Evolutionary conservation across 2,888 invertebrate genomes (phyloP).

Genomic region (Cremastobaeus sp.): DNA sequence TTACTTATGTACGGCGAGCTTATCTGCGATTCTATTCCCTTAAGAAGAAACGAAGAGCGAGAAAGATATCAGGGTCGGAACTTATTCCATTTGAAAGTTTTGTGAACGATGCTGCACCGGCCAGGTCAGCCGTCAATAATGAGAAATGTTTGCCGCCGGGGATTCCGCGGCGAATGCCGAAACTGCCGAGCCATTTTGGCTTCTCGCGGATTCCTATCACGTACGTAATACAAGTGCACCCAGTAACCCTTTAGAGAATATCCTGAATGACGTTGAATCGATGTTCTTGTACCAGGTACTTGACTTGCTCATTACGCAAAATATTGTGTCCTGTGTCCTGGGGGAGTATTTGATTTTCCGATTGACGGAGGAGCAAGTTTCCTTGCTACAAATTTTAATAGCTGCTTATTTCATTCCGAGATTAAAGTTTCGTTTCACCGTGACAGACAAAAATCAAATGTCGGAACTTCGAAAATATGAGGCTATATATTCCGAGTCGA

Average conservation of each 20-base stretch:
- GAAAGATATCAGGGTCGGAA: constrained; percentile 58
- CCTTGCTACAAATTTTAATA: no score
- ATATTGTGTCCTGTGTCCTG: constrained; percentile 43
- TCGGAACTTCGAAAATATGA: constrained; percentile 33
- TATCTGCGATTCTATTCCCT: constrained; percentile 57
- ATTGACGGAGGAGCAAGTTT: no score
- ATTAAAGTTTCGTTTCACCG: no score
- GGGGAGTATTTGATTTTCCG: no score
- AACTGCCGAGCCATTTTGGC: constrained; percentile 56
- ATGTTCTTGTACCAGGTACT: constrained; percentile 36
- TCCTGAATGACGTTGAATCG: constrained; percentile 43
- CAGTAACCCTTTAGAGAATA: constrained; percentile 44
- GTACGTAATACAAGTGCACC: constrained; percentile 69
- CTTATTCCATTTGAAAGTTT: constrained; percentile 72
- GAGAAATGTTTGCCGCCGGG: constrained; percentile 70
- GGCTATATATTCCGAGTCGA: constrained; percentile 25
- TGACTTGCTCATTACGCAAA: constrained; percentile 38
- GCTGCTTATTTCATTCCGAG: no score
- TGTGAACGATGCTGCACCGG: constrained; percentile 60
- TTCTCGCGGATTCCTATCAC: constrained; percentile 68
- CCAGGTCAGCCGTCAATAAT: constrained; percentile 72
- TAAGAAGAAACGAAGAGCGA: constrained; percentile 33
- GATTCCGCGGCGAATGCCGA: constrained; percentile 61
- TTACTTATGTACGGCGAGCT: constrained; percentile 49
- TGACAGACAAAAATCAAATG: constrained; percentile 8